These are phyloP conservation scores for Emydocephalus ijimae DNA, from an alignment of 2,113 vertebrate species.

Conservation along the genomic window DNA sequence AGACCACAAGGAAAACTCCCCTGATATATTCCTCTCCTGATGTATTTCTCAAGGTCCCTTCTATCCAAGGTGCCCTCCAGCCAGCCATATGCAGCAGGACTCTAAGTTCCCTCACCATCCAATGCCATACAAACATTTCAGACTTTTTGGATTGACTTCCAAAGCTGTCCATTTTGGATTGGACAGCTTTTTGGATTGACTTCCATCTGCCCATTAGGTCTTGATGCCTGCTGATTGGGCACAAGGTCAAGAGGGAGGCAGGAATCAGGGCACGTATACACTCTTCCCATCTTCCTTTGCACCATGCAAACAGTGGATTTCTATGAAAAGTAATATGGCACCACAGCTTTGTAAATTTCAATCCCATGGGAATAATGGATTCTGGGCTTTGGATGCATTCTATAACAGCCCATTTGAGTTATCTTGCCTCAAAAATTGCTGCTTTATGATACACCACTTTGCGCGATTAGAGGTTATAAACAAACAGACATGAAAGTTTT, in stretches of 20 bases:
- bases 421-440: neutral
- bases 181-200: neutral
- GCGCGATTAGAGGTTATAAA: neutral
- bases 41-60: neutral
- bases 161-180: no score
- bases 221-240: neutral
- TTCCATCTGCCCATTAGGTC: neutral
- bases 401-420: neutral
- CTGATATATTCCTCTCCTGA: neutral
- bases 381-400: neutral
- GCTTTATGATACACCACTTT: neutral
- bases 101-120: neutral
- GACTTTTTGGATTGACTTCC: neutral
- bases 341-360: neutral
- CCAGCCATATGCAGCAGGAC: neutral
- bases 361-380: neutral
- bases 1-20: neutral
- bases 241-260: neutral
- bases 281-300: neutral
- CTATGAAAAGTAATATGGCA: neutral
- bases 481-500: neutral
- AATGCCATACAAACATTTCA: neutral
- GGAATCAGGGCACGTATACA: neutral
- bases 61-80: neutral
- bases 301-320: neutral